Percentiles rank a stretch among this genome's conserved stretches.
Conservation (phyloP, 2,888 invertebrate species). For the Drosophila koepferae region DNA sequence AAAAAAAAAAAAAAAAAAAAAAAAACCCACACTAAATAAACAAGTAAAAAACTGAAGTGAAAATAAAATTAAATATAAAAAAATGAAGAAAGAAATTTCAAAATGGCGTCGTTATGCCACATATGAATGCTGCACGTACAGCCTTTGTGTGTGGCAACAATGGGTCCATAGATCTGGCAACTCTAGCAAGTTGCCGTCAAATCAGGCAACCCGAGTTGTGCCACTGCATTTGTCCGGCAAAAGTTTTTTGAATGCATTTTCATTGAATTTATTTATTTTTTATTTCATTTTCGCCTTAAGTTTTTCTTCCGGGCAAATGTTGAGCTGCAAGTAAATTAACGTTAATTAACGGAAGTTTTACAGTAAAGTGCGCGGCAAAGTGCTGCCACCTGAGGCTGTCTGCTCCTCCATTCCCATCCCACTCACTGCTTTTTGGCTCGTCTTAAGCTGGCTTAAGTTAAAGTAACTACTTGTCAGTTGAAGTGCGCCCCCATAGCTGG, state of each 20-base stretch:
- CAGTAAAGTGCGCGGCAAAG: conserved; percentile 58
- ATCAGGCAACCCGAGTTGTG: conserved; percentile 28
- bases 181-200: conserved; percentile 6
- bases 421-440: background rate
- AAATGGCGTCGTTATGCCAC: conserved; percentile 58
- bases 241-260: conserved; percentile 7
- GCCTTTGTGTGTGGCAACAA: conserved; percentile 29
- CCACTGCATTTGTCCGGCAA: conserved; percentile 37
- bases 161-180: conserved; percentile 28
- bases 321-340: conserved; percentile 78
- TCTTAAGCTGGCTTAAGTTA: conserved; percentile 27
- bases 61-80: conserved; percentile 7
- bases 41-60: conserved; percentile 3
- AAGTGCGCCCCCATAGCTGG: conserved; percentile 32
- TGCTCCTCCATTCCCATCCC: no score
- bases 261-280: conserved; percentile 12
- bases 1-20: conserved; percentile 34
- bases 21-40: conserved; percentile 18
- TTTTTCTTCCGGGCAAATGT: conserved; percentile 55
- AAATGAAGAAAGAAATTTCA: conserved; percentile 36
- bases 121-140: conserved; percentile 63
- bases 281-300: conserved; percentile 3
- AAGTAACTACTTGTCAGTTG: conserved; percentile 52
- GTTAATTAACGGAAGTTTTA: conserved; percentile 80
- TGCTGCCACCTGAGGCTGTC: conserved; percentile 40